Evolutionary conservation across 1,140 invertebrate species (phyloP).

Genomic region (Diachasma alloeum): DNA sequence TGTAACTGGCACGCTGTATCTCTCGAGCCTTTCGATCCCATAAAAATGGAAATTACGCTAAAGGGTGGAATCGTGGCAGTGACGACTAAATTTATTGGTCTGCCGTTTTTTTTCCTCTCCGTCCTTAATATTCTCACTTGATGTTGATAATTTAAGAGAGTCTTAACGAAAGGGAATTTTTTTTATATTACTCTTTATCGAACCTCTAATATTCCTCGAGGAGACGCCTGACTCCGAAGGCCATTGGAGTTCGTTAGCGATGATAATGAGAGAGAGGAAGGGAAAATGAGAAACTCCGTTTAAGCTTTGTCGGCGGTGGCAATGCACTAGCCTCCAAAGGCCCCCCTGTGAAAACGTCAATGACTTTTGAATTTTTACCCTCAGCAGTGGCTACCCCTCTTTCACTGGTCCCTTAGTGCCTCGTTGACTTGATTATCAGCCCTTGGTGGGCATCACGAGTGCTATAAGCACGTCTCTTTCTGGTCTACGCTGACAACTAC

Average conservation of each 20-base stretch:
- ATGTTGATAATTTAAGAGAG: neutral
- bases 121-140: neutral
- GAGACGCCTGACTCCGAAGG: neutral
- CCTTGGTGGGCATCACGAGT: conserved; percentile 44
- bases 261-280: neutral
- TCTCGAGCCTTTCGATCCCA: neutral
- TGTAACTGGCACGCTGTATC: neutral
- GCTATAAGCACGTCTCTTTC: conserved; percentile 62
- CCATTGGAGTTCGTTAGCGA: neutral
- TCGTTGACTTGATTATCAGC: conserved; percentile 37
- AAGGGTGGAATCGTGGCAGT: neutral
- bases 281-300: neutral
- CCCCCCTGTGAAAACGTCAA: neutral
- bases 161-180: neutral
- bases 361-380: neutral
- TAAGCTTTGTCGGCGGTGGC: neutral
- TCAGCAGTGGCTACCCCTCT: neutral
- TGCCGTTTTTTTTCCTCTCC: neutral
- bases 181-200: neutral
- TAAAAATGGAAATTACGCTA: neutral
- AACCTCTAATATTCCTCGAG: neutral
- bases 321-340: neutral
- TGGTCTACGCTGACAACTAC: conserved; percentile 56
- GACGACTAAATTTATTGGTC: neutral
- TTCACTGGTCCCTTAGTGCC: conserved; percentile 31